phyloP scores from a whole-genome alignment of 2,888 invertebrate genomes.

The Perdita meconis region DNA sequence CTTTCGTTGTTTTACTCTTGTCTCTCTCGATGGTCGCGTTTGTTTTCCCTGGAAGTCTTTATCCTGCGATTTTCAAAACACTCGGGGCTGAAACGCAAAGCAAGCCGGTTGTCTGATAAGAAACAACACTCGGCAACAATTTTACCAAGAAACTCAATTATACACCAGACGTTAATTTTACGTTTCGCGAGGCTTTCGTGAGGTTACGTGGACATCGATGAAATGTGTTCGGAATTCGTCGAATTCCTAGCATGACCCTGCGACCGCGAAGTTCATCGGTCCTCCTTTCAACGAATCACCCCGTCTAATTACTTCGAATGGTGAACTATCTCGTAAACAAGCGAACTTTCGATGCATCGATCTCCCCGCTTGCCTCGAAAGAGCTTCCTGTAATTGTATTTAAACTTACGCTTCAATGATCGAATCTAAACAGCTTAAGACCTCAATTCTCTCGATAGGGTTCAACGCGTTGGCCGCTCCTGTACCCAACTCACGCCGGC shows the following conservation, averaged over 20 bases:
- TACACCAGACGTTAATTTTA: slow-evolving; percentile 21
- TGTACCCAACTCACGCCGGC: slow-evolving; percentile 30
- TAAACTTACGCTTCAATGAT: not conserved
- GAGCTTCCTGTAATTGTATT: not conserved
- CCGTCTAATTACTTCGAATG: not conserved
- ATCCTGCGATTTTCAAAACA: not conserved
- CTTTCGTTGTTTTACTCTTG: not conserved
- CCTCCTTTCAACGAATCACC: not conserved
- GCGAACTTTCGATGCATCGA: not conserved
- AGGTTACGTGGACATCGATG: slow-evolving; percentile 36
- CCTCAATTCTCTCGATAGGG: slow-evolving; percentile 30
- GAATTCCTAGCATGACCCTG: slow-evolving; percentile 53
- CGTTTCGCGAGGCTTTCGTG: slow-evolving; percentile 32
- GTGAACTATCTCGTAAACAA: not conserved
- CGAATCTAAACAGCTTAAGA: too few species aligned
- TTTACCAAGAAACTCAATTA: not conserved
- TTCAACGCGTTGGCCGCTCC: slow-evolving; percentile 38
- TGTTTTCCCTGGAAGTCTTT: not conserved
- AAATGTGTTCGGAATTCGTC: slow-evolving; percentile 52
- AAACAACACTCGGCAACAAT: not conserved
- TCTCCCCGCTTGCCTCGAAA: not conserved
- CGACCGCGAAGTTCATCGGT: slow-evolving; percentile 39
- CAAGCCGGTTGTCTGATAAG: not conserved
- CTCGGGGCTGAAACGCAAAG: not conserved
- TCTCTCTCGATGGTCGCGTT: not conserved